phyloP scores from a whole-genome alignment of 2,113 vertebrate species.

The Scomber colias region DNA sequence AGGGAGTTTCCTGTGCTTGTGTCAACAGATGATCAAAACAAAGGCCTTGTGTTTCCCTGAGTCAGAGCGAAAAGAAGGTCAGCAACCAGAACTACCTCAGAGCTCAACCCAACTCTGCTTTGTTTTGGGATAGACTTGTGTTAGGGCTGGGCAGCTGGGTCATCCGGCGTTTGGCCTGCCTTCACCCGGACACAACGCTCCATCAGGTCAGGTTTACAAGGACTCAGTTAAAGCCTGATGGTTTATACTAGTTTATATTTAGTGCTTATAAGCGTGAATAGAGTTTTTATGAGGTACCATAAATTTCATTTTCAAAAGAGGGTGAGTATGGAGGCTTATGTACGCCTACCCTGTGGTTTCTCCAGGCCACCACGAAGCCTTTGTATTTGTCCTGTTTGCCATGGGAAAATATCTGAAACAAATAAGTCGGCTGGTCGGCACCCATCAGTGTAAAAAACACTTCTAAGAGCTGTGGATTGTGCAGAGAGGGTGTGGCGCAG shows the following conservation, averaged over 20 bases:
- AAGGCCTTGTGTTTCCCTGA: conserved; percentile 69
- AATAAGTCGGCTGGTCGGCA: conserved; percentile 80
- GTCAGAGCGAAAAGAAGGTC: conserved; percentile 57
- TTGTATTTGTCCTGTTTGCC: conserved; percentile 80
- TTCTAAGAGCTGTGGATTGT: conserved; percentile 79
- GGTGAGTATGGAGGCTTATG: conserved; percentile 69
- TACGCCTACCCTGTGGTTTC: conserved; percentile 81
- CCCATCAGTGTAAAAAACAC: conserved; percentile 79
- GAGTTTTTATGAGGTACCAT: conserved; percentile 82
- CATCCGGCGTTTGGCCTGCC: conserved; percentile 24
- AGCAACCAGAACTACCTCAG: conserved; percentile 31
- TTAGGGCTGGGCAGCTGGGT: conserved; percentile 36
- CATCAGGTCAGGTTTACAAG: conserved; percentile 70
- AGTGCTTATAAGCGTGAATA: conserved; percentile 79
- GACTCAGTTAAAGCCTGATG: conserved; percentile 47
- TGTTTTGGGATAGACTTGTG: conserved; percentile 17
- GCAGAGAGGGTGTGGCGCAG: conserved; percentile 73
- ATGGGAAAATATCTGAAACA: conserved; percentile 88
- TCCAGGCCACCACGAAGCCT: conserved; percentile 79
- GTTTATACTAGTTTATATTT: conserved; percentile 78
- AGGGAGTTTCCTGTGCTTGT: conserved; percentile 71
- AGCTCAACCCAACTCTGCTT: conserved; percentile 36
- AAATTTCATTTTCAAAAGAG: conserved; percentile 84
- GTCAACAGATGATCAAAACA: conserved; percentile 73
- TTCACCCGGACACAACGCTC: conserved; percentile 33